phyloP scores from a whole-genome alignment of 2,113 vertebrate genomes.

The Danionella cerebrum region DNA sequence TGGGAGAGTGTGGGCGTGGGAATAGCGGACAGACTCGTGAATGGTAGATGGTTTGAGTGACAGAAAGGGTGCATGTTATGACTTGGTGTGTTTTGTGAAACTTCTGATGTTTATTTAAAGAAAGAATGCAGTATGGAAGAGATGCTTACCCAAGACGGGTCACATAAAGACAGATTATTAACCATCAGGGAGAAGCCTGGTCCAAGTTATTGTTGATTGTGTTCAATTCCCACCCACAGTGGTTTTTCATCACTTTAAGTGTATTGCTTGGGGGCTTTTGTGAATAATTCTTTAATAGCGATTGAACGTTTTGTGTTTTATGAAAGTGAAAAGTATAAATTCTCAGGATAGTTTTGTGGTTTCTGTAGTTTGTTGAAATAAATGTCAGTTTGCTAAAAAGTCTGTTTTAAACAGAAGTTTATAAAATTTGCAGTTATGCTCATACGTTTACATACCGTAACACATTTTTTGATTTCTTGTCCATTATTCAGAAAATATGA shows the following conservation, averaged over 20 bases:
- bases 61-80: neutral
- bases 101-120: constrained; percentile 4
- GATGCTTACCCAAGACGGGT: neutral
- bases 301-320: no score
- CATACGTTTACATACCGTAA: no score
- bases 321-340: no score
- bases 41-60: neutral
- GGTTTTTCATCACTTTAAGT: neutral
- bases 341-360: no score
- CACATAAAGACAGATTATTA: neutral
- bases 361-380: no score
- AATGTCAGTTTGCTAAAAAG: no score
- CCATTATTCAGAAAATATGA: no score
- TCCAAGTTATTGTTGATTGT: neutral
- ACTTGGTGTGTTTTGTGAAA: neutral
- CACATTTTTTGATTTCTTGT: no score
- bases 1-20: constrained; percentile 62
- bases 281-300: no score
- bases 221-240: neutral
- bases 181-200: neutral
- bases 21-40: constrained; percentile 37
- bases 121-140: neutral
- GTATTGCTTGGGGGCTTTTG: no score
- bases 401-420: no score
- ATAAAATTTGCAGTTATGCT: no score